Evolutionary conservation across 2,888 invertebrate species (phyloP), one percentile per base, ranked within the genome.

Genomic region (Protula sp.): DNA sequence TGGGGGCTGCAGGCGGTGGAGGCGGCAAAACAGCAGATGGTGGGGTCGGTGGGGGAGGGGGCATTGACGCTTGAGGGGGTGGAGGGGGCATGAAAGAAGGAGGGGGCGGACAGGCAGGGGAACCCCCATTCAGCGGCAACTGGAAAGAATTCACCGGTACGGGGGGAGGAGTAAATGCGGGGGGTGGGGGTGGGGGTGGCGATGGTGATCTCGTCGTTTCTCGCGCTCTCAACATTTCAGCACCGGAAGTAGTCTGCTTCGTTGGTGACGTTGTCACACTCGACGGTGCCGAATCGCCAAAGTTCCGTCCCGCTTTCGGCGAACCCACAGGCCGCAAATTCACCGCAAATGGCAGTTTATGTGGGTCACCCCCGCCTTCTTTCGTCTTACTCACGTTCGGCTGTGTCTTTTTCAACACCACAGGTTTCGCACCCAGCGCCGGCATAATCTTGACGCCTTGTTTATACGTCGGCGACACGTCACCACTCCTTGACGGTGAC

Each of bases 261-360:
- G n/a, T n/a, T n/a, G n/a, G n/a, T n/a, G n/a, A n/a, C 9, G 38
- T 38, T 14, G 38, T 38, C 9, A 9, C 38, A 38, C 19, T 38
- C 9, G 38, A 38, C 38, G 9, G 38, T 38, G 9, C 9, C 9
- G 9, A 9, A 9, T 14, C 9, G 9, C 38, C 38, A 38, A 38
- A 38, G 9, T 9, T 38, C 38, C 19, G 9, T 38, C 9, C 9
- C 9, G 9, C 19, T 19, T 38, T 38, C 24, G 50, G 24, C 38
- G 55, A 30, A 19, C 14, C 4, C 55, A 55, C 55, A 3, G 55
- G 31, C 31, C 26, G 9, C 24, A 55, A 31, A 22, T 38, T 30
- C 5, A 55, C 55, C 26, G 30, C 38, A 26, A 55, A 55, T 5
- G 55, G 55, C 30, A 55, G 24, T 24, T n/a, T n/a, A 55, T 55